Conservation (phyloP, 2,888 invertebrate species). For the Drosophila quinaria region DNA sequence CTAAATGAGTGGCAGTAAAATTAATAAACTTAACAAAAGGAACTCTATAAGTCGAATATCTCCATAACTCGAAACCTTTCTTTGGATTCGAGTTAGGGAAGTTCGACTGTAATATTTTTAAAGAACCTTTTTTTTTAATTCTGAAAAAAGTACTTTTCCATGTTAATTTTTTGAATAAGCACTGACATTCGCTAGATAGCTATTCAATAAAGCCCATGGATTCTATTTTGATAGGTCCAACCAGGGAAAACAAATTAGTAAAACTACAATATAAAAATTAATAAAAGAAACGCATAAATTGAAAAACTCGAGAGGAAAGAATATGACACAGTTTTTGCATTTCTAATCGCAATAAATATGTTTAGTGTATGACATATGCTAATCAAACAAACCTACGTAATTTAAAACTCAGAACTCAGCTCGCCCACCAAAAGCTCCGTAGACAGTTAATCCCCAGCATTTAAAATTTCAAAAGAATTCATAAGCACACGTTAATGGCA, state of each 20-base stretch:
- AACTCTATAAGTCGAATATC: too few species aligned
- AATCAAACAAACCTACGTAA: conserved; percentile 19
- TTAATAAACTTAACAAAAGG: too few species aligned
- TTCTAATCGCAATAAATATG: conserved; percentile 20
- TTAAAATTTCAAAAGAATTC: conserved; percentile 67
- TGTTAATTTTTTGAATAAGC: too few species aligned
- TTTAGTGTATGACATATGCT: conserved; percentile 14
- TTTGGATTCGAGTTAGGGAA: too few species aligned
- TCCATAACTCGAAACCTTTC: too few species aligned
- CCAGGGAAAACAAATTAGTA: conserved; percentile 1
- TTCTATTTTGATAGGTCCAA: neutral
- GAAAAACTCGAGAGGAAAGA: conserved; percentile 2
- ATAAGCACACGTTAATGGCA: conserved; percentile 69
- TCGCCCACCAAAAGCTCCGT: conserved; percentile 21
- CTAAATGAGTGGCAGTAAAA: too few species aligned
- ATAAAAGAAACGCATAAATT: conserved; percentile 5
- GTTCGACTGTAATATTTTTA: too few species aligned
- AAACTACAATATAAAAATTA: conserved; percentile 19
- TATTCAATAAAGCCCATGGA: neutral
- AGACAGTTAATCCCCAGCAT: conserved; percentile 32
- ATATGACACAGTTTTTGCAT: conserved; percentile 12
- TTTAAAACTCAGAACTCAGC: neutral
- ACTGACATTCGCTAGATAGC: neutral
- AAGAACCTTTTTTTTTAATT: too few species aligned
- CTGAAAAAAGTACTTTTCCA: too few species aligned